phyloP scores from a whole-genome alignment of 2,113 vertebrate genomes.

The Mastomys natalensis region DNA sequence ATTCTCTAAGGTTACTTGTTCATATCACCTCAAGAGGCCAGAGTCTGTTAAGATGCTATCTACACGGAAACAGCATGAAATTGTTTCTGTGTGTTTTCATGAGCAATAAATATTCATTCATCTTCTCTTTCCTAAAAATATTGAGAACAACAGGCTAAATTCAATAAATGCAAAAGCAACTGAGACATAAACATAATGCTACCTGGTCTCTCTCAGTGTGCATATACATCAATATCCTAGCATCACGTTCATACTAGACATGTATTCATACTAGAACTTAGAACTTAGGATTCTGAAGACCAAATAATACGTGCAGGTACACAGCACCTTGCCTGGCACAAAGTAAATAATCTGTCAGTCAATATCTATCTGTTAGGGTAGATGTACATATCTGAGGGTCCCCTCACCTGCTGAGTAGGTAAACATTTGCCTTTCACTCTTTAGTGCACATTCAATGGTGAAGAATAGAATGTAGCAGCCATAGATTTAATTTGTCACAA shows the following conservation, averaged over 20 bases:
- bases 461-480: neutral
- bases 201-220: neutral
- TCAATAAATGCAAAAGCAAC: neutral
- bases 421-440: neutral
- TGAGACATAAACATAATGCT: neutral
- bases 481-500: conserved; percentile 27
- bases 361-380: neutral
- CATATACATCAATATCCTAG: neutral
- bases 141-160: neutral
- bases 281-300: neutral
- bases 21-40: neutral
- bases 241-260: neutral
- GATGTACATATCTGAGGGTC: neutral
- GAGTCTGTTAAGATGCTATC: neutral
- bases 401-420: neutral
- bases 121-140: conserved; percentile 4
- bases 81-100: neutral
- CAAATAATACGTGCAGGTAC: neutral
- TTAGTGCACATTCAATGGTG: neutral
- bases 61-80: neutral
- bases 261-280: neutral
- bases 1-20: neutral
- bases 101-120: conserved; percentile 29
- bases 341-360: neutral
- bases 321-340: neutral